Evolutionary conservation across 2,888 invertebrate genomes (phyloP).

Genomic region (Cephus spinipes): DNA sequence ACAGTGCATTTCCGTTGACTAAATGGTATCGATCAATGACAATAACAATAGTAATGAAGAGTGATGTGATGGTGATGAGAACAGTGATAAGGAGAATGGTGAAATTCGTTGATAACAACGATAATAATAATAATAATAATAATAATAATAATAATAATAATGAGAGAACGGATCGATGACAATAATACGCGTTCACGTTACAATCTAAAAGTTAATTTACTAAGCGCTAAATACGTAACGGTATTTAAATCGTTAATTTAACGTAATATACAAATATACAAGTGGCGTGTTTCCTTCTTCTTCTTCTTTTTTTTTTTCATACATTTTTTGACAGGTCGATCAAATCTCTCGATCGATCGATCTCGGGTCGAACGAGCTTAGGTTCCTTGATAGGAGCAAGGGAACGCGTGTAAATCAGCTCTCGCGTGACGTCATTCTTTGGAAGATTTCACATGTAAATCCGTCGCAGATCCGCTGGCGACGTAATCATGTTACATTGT

Average conservation of each 20-base stretch:
- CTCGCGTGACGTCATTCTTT: constrained; percentile 1
- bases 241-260: constrained; percentile 59
- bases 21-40: constrained; percentile 2
- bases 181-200: constrained; percentile 6
- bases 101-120: neutral
- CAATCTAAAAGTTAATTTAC: constrained; percentile 57
- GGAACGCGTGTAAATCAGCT: neutral
- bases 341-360: neutral
- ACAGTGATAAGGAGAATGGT: neutral
- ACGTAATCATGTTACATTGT: constrained; percentile 94
- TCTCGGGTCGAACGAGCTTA: neutral
- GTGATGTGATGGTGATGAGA: neutral
- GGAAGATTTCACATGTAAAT: constrained; percentile 82
- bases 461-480: constrained; percentile 85
- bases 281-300: constrained; percentile 12
- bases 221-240: constrained; percentile 56
- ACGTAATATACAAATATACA: constrained; percentile 65
- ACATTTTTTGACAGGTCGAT: constrained; percentile 9
- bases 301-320: constrained; percentile 2
- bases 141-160: too few relatives aligned
- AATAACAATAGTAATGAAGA: neutral
- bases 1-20: neutral
- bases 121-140: neutral
- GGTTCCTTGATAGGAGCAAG: neutral
- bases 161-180: neutral